Conservation (phyloP, 2,888 invertebrate genomes). For the Baccha elongata region DNA sequence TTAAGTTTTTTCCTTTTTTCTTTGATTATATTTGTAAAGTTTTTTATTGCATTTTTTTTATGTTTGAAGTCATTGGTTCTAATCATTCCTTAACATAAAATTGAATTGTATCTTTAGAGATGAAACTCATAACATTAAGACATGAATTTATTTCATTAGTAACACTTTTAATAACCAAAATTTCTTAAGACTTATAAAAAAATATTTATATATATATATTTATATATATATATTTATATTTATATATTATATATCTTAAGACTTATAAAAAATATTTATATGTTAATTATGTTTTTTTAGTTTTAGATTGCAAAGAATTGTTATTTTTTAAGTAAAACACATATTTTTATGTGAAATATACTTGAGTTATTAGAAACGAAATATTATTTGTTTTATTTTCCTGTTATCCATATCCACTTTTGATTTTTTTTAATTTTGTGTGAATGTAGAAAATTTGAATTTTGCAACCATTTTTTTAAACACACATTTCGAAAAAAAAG, state of each 20-base stretch:
- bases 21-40: background rate
- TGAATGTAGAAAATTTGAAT: too few relatives aligned
- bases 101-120: constrained; percentile 39
- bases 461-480: too few relatives aligned
- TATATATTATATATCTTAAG: too few relatives aligned
- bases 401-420: too few relatives aligned
- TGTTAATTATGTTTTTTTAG: constrained; percentile 45
- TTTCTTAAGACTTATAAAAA: constrained; percentile 29
- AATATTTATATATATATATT: constrained; percentile 27
- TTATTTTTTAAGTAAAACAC: constrained; percentile 53
- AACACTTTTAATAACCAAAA: constrained; percentile 14
- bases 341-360: constrained; percentile 51
- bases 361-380: constrained; percentile 42
- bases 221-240: too few relatives aligned
- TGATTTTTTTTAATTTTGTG: background rate
- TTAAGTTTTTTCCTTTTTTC: constrained; percentile 14
- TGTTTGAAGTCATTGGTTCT: constrained; percentile 47
- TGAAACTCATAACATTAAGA: constrained; percentile 53
- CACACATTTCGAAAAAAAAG: too few relatives aligned
- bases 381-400: constrained; percentile 39
- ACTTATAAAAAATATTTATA: constrained; percentile 18
- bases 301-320: constrained; percentile 56
- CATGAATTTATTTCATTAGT: constrained; percentile 45
- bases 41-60: constrained; percentile 20
- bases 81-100: constrained; percentile 62